Conservation (phyloP, 2,888 invertebrate genomes). For the Fragum sueziense region DNA sequence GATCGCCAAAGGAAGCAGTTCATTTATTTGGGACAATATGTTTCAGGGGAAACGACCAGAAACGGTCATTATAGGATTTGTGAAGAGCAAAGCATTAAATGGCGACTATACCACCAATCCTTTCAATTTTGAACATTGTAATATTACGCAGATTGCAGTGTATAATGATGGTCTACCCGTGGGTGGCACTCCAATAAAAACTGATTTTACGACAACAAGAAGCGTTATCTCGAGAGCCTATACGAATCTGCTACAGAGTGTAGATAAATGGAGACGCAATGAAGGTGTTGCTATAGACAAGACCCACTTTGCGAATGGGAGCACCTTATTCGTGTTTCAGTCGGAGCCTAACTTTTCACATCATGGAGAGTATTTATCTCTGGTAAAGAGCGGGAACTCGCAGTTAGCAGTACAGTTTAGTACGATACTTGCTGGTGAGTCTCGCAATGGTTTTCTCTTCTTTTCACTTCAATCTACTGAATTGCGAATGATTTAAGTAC, state of each 20-base stretch:
- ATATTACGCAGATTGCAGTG: conserved; percentile 41
- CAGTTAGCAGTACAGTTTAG: conserved; percentile 10
- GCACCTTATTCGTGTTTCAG: conserved; percentile 35
- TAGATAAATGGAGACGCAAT: conserved; percentile 43
- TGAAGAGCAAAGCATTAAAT: conserved; percentile 35
- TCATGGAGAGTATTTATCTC: conserved; percentile 36
- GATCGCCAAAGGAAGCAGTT: conserved; percentile 39
- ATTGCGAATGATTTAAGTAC: not conserved
- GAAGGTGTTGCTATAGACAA: conserved; percentile 29
- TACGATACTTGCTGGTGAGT: not conserved
- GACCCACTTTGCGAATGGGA: conserved; percentile 9
- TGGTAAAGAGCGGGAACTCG: conserved; percentile 15
- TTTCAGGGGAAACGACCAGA: conserved; percentile 46
- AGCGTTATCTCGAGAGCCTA: conserved; percentile 24
- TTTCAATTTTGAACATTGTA: conserved; percentile 52
- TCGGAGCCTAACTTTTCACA: conserved; percentile 37
- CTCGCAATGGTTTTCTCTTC: not conserved
- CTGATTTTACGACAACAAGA: conserved; percentile 23
- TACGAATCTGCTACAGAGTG: conserved; percentile 38
- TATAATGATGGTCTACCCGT: conserved; percentile 49
- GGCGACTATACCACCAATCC: conserved; percentile 52
- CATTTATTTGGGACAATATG: conserved; percentile 48
- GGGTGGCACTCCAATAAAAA: conserved; percentile 44
- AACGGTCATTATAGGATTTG: conserved; percentile 37
- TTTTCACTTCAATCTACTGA: no score